These are phyloP conservation scores for Pristionchus maxplancki DNA, from an alignment of 2,888 invertebrate genomes.

Conservation along the genomic window DNA sequence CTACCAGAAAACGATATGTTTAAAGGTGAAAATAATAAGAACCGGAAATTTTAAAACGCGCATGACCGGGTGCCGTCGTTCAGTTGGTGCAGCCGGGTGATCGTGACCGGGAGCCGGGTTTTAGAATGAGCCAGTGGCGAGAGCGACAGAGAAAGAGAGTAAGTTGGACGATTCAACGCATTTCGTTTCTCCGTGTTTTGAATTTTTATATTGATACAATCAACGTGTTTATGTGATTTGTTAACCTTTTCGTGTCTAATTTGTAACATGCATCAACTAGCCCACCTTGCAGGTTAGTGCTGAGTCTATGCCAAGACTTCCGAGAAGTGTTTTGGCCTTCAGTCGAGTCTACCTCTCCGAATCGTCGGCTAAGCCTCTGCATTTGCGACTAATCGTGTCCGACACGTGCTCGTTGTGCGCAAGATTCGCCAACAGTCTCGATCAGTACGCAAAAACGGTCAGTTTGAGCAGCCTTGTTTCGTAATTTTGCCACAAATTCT, in stretches of 20 bases:
- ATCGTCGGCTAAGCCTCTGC: not conserved
- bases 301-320: not conserved
- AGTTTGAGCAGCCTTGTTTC: not conserved
- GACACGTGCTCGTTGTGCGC: slow-evolving; percentile 56
- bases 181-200: not conserved
- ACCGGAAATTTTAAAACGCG: no score
- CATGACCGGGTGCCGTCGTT: no score
- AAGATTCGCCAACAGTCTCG: slow-evolving; percentile 53
- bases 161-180: not conserved
- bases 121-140: no score
- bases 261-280: not conserved
- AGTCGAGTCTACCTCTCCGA: not conserved
- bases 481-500: not conserved
- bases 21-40: no score
- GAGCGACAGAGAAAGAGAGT: no score
- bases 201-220: not conserved
- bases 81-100: no score
- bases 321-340: not conserved
- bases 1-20: no score
- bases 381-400: slow-evolving; percentile 51
- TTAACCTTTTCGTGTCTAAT: not conserved
- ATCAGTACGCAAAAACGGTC: slow-evolving; percentile 46
- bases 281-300: not conserved
- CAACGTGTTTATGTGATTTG: not conserved
- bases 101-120: no score